Base-by-base conservation (phyloP, 1,140 invertebrate species). In the Littorina saxatilis region DNA sequence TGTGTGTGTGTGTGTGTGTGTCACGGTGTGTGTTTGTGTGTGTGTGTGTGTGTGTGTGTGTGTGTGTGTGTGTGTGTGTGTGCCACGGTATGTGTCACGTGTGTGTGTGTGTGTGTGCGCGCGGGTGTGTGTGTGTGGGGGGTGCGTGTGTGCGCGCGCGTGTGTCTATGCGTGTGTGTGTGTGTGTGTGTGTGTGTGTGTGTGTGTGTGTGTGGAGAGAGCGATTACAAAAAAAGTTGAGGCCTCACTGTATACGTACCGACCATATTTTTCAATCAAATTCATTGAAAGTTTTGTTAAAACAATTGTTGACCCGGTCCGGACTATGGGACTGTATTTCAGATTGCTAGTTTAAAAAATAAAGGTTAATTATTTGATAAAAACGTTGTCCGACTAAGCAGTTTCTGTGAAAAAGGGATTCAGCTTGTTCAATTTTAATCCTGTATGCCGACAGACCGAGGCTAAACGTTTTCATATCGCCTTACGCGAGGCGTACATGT, bases 41-140 rank as follows among this genome's bases (percentile, higher is more conserved):
- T 72, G 68, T 43, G 68, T 72, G 68, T 72, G 37, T 40, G 37
- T 43, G 68, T 72, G 37, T 72, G 40, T 72, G 61, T 63, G 61
- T 72, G 68, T 72, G 37, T 72, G 68, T 72, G 40, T 47, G 40
- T 40, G 37, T 40, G 40, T 47, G 40, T 72, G 37, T 72, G 40
- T 43, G 43, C 7, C 17, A n/a, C n/a, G n/a, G 43, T 47, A 17
- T 47, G 43, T 47, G 43, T 17, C 7, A 9, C 7, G 43, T 47
- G 43, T 47, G 43, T 47, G 43, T 47, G 43, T 47, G 43, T 47
- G 43, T 47, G 43, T 47, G 43, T 47, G 43, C 17, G 43, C 17
- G 43, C 17, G 43, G 5, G 43, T 47, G 43, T 47, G 43, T 47
- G 43, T 47, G 43, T 47, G 43, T 47, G 43, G 43, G n/a, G n/a